These are phyloP conservation scores for Drosophila albomicans DNA, from an alignment of 1,140 invertebrate genomes.

Conservation along the genomic window DNA sequence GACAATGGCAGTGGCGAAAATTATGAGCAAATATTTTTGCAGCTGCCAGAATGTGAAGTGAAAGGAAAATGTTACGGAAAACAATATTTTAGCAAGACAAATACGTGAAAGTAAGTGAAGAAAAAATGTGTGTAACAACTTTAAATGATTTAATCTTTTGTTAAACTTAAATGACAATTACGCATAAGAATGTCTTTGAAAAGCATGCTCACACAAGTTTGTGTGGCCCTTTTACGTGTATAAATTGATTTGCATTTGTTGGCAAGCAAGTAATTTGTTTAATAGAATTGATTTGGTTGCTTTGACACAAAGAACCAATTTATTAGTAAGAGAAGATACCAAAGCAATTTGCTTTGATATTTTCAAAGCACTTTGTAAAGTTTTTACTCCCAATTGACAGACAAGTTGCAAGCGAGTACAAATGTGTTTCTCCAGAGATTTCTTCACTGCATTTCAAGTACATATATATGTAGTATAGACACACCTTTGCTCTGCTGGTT, in stretches of 20 bases:
- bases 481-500: conserved; percentile 4
- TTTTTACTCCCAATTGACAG: conserved; percentile 31
- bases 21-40: conserved; percentile 46
- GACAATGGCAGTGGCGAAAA: conserved; percentile 16
- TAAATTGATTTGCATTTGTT: conserved; percentile 9
- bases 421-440: conserved; percentile 20
- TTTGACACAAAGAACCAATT: conserved; percentile 14
- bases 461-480: background rate
- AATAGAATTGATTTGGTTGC: background rate
- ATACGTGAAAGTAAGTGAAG: background rate
- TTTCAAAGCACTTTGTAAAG: conserved; percentile 32
- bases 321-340: conserved; percentile 2
- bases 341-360: conserved; percentile 32
- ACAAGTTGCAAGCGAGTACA: conserved; percentile 26
- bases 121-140: background rate
- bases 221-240: background rate
- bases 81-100: conserved; percentile 6
- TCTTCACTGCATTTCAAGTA: background rate
- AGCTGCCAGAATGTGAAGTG: conserved; percentile 7
- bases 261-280: conserved; percentile 12
- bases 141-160: conserved; percentile 7
- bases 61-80: conserved; percentile 13
- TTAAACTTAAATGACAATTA: conserved; percentile 15
- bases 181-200: background rate
- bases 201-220: background rate